Percentiles rank a stretch among this genome's conserved stretches.
phyloP scores from a whole-genome alignment of 2,797 vertebrate genomes.

The Fistularia tabacaria region DNA sequence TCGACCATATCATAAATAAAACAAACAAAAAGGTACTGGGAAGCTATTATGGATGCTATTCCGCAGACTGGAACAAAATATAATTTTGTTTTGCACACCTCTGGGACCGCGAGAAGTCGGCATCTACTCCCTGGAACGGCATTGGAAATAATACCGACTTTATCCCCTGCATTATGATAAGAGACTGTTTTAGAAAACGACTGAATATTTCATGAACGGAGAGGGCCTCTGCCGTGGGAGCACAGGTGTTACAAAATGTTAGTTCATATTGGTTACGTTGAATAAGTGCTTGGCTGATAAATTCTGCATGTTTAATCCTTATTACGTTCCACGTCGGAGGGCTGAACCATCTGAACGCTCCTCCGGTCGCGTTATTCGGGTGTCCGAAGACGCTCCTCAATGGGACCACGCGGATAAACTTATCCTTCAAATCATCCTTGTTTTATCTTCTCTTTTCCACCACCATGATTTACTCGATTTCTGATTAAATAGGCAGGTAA shows the following conservation, averaged over 20 bases:
- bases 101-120: background rate
- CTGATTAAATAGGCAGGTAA: too few species aligned
- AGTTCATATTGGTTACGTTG: slow-evolving; percentile 46
- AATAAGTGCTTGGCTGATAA: slow-evolving; percentile 51
- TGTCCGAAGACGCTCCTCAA: background rate
- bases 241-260: slow-evolving; percentile 45
- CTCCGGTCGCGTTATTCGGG: background rate
- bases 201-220: slow-evolving; percentile 60
- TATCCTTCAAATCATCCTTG: too few species aligned
- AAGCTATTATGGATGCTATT: too few species aligned
- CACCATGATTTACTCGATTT: too few species aligned
- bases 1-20: too few species aligned
- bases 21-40: background rate
- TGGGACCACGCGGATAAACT: too few species aligned
- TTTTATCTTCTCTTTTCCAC: too few species aligned
- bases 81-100: background rate
- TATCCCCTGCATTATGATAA: slow-evolving; percentile 30
- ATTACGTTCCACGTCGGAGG: background rate
- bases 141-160: slow-evolving; percentile 18
- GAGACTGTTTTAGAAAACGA: slow-evolving; percentile 26
- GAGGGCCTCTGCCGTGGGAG: slow-evolving; percentile 24
- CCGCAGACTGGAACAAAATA: slow-evolving; percentile 2
- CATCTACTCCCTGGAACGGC: slow-evolving; percentile 7
- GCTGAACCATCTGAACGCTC: background rate
- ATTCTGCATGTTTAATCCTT: slow-evolving; percentile 46